Evolutionary conservation across 2,888 invertebrate genomes (phyloP).

Genomic region (Oscheius onirici): DNA sequence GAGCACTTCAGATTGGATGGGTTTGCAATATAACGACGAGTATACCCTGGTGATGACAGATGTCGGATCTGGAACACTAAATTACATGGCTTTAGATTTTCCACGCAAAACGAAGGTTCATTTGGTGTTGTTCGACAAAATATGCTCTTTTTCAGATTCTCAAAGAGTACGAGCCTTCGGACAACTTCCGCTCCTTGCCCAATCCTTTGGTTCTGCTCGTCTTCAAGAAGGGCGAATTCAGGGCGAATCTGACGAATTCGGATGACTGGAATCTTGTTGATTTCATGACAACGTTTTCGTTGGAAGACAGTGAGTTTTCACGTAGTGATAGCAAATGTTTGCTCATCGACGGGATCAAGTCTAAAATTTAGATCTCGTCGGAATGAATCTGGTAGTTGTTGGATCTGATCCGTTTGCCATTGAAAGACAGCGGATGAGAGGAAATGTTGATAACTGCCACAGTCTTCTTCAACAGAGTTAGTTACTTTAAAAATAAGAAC

Average conservation of each 20-base stretch:
- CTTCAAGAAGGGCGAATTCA: constrained; percentile 53
- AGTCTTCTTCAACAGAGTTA: constrained; percentile 62
- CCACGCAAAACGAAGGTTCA: constrained; percentile 61
- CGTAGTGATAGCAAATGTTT: constrained; percentile 18
- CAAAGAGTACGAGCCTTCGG: constrained; percentile 60
- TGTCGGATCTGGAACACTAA: constrained; percentile 67
- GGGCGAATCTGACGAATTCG: constrained; percentile 29
- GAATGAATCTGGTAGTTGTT: constrained; percentile 63
- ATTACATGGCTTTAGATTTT: constrained; percentile 65
- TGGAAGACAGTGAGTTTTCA: constrained; percentile 57
- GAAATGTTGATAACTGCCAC: constrained; percentile 68
- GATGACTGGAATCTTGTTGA: constrained; percentile 60
- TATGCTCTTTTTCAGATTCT: constrained; percentile 49
- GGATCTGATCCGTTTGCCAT: constrained; percentile 67
- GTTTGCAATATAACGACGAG: constrained; percentile 48
- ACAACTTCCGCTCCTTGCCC: constrained; percentile 63
- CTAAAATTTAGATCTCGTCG: constrained; percentile 59
- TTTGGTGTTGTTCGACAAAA: not conserved
- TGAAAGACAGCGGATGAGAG: constrained; percentile 62
- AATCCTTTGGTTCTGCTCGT: constrained; percentile 67
- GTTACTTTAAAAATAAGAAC: not conserved
- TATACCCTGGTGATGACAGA: constrained; percentile 61
- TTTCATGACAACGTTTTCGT: constrained; percentile 62
- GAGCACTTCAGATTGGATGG: constrained; percentile 42
- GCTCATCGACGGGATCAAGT: not conserved